These are phyloP conservation scores for Heliothis subflexa DNA, from an alignment of 1,140 invertebrate species.

Conservation along the genomic window DNA sequence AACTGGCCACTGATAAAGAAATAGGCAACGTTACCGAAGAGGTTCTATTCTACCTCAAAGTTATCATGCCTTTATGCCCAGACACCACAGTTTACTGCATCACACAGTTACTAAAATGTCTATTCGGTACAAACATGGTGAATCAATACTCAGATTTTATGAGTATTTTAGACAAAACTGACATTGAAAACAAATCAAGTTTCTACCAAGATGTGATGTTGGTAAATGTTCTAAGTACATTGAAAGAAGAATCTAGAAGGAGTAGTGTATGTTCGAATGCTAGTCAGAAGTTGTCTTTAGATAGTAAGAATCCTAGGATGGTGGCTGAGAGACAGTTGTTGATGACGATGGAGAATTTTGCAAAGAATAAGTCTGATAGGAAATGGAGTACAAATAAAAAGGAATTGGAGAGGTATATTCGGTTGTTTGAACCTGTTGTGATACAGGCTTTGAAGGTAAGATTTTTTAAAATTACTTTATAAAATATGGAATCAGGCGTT, in stretches of 20 bases:
- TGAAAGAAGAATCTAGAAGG: conserved; percentile 59
- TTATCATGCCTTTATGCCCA: conserved; percentile 90
- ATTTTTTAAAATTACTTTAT: conserved; percentile 33
- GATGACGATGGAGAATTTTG: conserved; percentile 80
- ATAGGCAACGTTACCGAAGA: conserved; percentile 93
- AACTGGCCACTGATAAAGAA: conserved; percentile 91
- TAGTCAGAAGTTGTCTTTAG: conserved; percentile 71
- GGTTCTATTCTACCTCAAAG: conserved; percentile 91
- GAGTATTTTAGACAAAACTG: conserved; percentile 64
- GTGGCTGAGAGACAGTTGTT: conserved; percentile 72
- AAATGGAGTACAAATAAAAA: conserved; percentile 88
- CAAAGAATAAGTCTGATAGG: conserved; percentile 79
- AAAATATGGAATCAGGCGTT: no score
- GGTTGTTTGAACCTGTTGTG: conserved; percentile 96
- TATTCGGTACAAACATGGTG: conserved; percentile 93
- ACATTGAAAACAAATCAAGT: conserved; percentile 38
- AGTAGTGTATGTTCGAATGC: conserved; percentile 65
- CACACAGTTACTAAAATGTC: conserved; percentile 93
- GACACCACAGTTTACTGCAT: conserved; percentile 92
- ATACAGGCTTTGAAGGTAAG: conserved; percentile 92
- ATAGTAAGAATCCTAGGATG: conserved; percentile 72
- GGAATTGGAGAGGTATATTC: conserved; percentile 92
- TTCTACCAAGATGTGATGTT: conserved; percentile 70
- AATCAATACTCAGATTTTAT: conserved; percentile 88
- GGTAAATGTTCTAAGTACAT: conserved; percentile 49